Percentiles rank a stretch among this genome's conserved stretches.
Evolutionary conservation across 2,797 vertebrate species (phyloP).

Genomic region (Chromis chromis): DNA sequence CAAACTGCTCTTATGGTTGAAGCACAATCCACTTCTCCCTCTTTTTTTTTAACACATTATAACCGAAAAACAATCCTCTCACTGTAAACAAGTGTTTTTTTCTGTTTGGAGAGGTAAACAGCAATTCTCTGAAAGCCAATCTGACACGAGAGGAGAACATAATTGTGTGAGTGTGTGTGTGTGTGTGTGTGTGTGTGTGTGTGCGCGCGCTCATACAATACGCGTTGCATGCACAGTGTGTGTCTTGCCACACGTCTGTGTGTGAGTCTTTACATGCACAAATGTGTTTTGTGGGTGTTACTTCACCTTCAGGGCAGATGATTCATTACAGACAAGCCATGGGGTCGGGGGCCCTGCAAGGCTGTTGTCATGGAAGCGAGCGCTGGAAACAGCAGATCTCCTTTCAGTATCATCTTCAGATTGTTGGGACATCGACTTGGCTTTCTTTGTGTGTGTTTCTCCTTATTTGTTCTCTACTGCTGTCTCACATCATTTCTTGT

Average conservation of each 20-base stretch:
- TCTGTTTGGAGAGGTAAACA: constrained; percentile 34
- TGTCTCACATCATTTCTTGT: not conserved
- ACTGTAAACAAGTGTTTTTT: constrained; percentile 35
- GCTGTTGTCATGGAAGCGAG: constrained; percentile 80
- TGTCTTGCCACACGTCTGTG: constrained; percentile 8
- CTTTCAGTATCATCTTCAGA: constrained; percentile 80
- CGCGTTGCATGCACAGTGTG: not conserved
- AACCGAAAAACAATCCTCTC: constrained; percentile 43
- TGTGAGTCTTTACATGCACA: constrained; percentile 7
- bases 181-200: constrained; percentile 11
- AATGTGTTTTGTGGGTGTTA: constrained; percentile 61
- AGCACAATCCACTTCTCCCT: constrained; percentile 4
- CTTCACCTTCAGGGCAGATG: constrained; percentile 70
- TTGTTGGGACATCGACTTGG: constrained; percentile 52
- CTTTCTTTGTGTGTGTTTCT: constrained; percentile 17
- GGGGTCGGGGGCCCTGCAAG: constrained; percentile 65
- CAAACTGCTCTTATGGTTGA: constrained; percentile 5
- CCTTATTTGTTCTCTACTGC: not conserved
- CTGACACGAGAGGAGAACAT: constrained; percentile 9
- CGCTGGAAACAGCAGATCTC: constrained; percentile 71
- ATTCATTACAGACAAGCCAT: constrained; percentile 74
- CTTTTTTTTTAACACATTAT: not conserved
- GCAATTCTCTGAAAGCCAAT: constrained; percentile 38
- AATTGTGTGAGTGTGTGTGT: not conserved
- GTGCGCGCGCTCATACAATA: not conserved